phyloP scores from a whole-genome alignment of 1,140 invertebrate genomes.

The Bombus ignitus region DNA sequence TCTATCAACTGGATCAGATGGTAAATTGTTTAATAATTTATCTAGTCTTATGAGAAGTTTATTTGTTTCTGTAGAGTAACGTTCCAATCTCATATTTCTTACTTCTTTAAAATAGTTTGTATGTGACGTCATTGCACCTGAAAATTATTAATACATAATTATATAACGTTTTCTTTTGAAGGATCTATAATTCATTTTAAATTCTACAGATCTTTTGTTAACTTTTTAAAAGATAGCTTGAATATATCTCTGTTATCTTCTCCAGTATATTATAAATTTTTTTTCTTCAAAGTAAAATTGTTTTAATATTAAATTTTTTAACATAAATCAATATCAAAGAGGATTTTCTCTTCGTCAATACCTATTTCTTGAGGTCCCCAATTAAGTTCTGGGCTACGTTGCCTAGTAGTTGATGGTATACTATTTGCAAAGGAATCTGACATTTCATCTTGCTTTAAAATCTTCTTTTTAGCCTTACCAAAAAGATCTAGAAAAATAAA shows the following conservation, averaged over 20 bases:
- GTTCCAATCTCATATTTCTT: slow-evolving; percentile 89
- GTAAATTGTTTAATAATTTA: slow-evolving; percentile 93
- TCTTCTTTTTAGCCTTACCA: slow-evolving; percentile 94
- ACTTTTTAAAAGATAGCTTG: neutral
- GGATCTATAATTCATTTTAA: neutral
- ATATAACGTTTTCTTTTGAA: neutral
- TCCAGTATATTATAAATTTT: neutral
- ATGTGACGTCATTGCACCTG: slow-evolving; percentile 87
- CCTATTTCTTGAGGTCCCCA: slow-evolving; percentile 87
- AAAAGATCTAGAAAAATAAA: slow-evolving; percentile 87
- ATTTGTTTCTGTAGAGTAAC: slow-evolving; percentile 97
- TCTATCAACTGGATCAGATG: slow-evolving; percentile 90
- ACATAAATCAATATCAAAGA: neutral
- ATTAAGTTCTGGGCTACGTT: slow-evolving; percentile 77
- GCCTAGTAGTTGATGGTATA: slow-evolving; percentile 57
- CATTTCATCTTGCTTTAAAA: slow-evolving; percentile 90
- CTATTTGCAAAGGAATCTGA: slow-evolving; percentile 83
- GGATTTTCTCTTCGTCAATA: slow-evolving; percentile 48
- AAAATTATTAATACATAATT: slow-evolving; percentile 41
- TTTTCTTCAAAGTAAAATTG: neutral
- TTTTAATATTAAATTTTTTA: neutral
- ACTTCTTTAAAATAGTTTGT: slow-evolving; percentile 91
- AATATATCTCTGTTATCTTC: neutral
- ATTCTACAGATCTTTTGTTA: neutral
- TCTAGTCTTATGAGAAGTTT: slow-evolving; percentile 97